Evolutionary conservation across 2,113 vertebrate genomes (phyloP).

Genomic region (Mormyrus iriodes): DNA sequence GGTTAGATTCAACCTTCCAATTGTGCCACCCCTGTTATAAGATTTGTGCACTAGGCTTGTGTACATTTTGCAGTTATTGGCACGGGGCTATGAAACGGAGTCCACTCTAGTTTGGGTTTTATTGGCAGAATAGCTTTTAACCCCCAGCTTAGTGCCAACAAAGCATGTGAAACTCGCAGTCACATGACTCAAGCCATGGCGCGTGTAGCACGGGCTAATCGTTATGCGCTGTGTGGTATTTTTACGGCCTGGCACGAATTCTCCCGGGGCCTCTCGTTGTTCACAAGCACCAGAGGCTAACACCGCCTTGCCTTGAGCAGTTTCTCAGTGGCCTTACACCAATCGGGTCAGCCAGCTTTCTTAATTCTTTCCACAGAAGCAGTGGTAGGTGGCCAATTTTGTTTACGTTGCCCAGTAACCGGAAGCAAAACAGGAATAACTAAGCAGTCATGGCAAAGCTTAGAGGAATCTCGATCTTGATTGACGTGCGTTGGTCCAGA

Average conservation of each 20-base stretch:
- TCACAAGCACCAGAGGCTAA: conserved; percentile 24
- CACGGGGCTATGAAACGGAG: neutral
- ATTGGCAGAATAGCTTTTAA: neutral
- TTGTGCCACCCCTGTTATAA: neutral
- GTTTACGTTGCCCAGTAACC: neutral
- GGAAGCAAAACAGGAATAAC: neutral
- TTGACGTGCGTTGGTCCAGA: neutral
- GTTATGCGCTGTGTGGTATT: conserved; percentile 23
- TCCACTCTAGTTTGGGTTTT: neutral
- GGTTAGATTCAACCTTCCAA: neutral
- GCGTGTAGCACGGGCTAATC: conserved; percentile 24
- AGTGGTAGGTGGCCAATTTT: neutral
- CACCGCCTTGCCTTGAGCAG: conserved; percentile 24
- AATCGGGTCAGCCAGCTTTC: neutral
- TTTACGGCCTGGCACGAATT: conserved; percentile 26
- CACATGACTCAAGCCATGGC: conserved; percentile 25
- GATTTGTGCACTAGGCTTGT: neutral
- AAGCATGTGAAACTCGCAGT: conserved; percentile 34
- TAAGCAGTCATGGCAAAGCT: neutral
- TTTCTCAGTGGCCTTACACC: neutral
- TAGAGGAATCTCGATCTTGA: neutral
- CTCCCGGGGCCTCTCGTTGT: conserved; percentile 25
- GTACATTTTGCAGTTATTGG: neutral
- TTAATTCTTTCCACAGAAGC: neutral
- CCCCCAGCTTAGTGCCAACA: conserved; percentile 20